A percentile compares a stretch with the other conserved stretches of the same genome.
phyloP scores from a whole-genome alignment of 2,797 vertebrate genomes.

The Myripristis murdjan region DNA sequence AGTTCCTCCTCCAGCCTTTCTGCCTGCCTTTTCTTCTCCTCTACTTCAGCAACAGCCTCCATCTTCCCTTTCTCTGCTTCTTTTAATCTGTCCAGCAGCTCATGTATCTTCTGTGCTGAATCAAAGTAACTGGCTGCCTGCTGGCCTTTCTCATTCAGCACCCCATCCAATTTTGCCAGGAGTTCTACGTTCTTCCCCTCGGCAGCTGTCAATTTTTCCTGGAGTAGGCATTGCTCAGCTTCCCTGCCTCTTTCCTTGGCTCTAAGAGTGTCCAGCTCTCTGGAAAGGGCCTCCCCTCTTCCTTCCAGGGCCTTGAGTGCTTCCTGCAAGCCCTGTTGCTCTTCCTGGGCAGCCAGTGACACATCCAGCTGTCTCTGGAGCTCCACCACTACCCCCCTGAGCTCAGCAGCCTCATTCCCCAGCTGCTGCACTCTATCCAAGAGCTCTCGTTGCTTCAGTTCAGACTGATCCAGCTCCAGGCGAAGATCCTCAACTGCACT shows the following conservation, averaged over 20 bases:
- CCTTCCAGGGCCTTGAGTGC: slow-evolving; percentile 67
- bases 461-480: slow-evolving; percentile 93
- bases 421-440: slow-evolving; percentile 88
- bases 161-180: slow-evolving; percentile 77
- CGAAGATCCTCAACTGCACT: slow-evolving; percentile 91
- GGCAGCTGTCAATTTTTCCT: slow-evolving; percentile 74
- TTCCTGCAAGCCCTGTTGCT: slow-evolving; percentile 81
- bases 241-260: slow-evolving; percentile 71
- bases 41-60: slow-evolving; percentile 77
- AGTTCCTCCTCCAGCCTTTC: slow-evolving; percentile 85
- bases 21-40: slow-evolving; percentile 78
- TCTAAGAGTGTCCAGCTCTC: slow-evolving; percentile 84
- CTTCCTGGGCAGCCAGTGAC: slow-evolving; percentile 83
- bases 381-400: slow-evolving; percentile 82
- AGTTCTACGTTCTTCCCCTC: slow-evolving; percentile 87
- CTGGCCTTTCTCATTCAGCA: slow-evolving; percentile 83
- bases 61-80: slow-evolving; percentile 86
- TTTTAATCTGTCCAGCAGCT: slow-evolving; percentile 88
- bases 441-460: slow-evolving; percentile 90
- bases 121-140: slow-evolving; percentile 80
- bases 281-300: slow-evolving; percentile 76
- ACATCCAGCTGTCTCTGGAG: slow-evolving; percentile 90
- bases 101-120: slow-evolving; percentile 85
- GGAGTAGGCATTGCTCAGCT: slow-evolving; percentile 75
- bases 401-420: slow-evolving; percentile 88